Conservation (phyloP, 2,888 invertebrate genomes). For the Pemphredon lugubris region DNA sequence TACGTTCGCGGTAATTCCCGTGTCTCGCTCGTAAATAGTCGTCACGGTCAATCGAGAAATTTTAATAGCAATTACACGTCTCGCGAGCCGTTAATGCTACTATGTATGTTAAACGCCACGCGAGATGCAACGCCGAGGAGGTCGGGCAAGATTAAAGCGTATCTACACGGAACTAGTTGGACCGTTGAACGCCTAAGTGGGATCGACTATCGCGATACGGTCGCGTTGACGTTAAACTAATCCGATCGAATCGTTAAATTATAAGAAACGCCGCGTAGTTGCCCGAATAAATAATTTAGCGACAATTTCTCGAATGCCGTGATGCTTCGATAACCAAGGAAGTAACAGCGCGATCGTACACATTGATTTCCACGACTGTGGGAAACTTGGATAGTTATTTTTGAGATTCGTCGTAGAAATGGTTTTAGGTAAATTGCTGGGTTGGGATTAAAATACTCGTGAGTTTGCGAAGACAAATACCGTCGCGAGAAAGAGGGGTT, state of each 20-base stretch:
- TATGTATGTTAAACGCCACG: constrained; percentile 6
- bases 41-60: constrained; percentile 24
- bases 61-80: neutral
- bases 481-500: too few species aligned
- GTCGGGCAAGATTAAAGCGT: constrained; percentile 20
- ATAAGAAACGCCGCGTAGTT: constrained; percentile 24
- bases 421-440: too few species aligned
- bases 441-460: too few species aligned
- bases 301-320: constrained; percentile 23
- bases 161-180: constrained; percentile 7
- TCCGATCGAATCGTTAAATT: constrained; percentile 21
- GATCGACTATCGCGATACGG: constrained; percentile 8
- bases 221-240: constrained; percentile 1
- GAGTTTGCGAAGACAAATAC: too few species aligned
- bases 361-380: too few species aligned
- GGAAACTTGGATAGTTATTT: too few species aligned
- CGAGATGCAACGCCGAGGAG: constrained; percentile 21
- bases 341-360: too few species aligned
- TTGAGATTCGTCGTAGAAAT: too few species aligned
- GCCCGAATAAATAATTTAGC: constrained; percentile 34
- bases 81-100: constrained; percentile 1
- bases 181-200: neutral
- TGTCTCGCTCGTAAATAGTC: constrained; percentile 20
- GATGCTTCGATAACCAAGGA: constrained; percentile 29
- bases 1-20: neutral